These are phyloP conservation scores for Hozukius guyotensis DNA, from an alignment of 2,797 vertebrate species.

Conservation along the genomic window DNA sequence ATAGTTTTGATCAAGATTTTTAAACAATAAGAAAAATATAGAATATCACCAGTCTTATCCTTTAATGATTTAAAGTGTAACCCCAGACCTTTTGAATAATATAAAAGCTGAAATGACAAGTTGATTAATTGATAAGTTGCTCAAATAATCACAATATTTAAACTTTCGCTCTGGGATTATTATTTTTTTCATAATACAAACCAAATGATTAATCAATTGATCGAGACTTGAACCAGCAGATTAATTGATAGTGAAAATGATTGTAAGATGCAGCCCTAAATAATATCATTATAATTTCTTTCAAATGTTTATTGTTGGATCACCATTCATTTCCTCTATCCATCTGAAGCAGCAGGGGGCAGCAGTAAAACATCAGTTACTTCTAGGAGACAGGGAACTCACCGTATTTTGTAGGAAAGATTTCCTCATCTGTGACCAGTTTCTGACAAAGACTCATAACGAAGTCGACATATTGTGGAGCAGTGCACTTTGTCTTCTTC, in stretches of 20 bases:
- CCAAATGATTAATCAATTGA: background rate
- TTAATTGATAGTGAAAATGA: background rate
- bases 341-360: slow-evolving; percentile 61
- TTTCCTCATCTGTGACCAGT: slow-evolving; percentile 97
- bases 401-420: slow-evolving; percentile 99
- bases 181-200: background rate
- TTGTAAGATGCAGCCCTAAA: background rate
- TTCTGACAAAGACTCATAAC: slow-evolving; percentile 99
- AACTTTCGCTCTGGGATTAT: no score
- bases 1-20: background rate
- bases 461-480: slow-evolving; percentile 97
- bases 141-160: background rate
- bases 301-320: no score
- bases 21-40: background rate
- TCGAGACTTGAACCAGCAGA: background rate
- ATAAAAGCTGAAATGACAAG: background rate
- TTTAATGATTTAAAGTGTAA: background rate
- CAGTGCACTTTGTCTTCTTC: slow-evolving; percentile 98
- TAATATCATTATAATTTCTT: background rate
- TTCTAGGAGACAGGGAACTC: slow-evolving; percentile 45
- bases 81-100: background rate
- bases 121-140: background rate
- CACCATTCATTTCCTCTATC: background rate
- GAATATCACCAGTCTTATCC: background rate
- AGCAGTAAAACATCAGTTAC: background rate